Conservation (phyloP, 2,888 invertebrate species). For the Patella pellucida region DNA sequence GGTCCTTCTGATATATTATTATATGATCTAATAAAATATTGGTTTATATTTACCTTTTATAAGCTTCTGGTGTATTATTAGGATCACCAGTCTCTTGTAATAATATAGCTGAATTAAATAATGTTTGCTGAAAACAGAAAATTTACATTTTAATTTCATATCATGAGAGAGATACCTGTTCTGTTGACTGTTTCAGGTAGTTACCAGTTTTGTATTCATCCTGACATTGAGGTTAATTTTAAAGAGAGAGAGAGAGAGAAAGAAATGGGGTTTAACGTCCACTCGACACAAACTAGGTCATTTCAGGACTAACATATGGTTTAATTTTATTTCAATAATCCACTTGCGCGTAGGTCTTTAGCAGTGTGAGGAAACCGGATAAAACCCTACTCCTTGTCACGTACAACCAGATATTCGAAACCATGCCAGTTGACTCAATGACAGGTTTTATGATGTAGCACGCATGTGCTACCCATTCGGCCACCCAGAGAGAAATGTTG, state of each 20-base stretch:
- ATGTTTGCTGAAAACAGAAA: conserved; percentile 77
- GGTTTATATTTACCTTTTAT: conserved; percentile 54
- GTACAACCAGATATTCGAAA: too few relatives aligned
- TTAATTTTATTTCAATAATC: too few relatives aligned
- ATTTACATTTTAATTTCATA: conserved; percentile 17
- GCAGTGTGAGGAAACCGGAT: too few relatives aligned
- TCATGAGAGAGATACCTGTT: conserved; percentile 6
- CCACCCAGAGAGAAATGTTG: conserved; percentile 1
- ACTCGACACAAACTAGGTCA: too few relatives aligned
- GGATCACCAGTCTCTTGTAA: conserved; percentile 90
- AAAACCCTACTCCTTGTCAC: too few relatives aligned
- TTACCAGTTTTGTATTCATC: neutral
- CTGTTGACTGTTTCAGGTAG: neutral
- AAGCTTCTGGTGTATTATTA: conserved; percentile 80
- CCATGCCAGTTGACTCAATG: too few relatives aligned
- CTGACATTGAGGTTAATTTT: neutral
- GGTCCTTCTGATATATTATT: too few relatives aligned
- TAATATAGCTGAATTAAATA: conserved; percentile 94
- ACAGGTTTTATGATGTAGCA: too few relatives aligned
- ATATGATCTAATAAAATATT: neutral
- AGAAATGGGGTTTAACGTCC: neutral
- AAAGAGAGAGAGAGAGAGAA: conserved; percentile 18
- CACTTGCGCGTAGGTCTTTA: too few relatives aligned
- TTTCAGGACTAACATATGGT: too few relatives aligned
- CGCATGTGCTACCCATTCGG: too few relatives aligned